A percentile compares a stretch with the other conserved stretches of the same genome.
phyloP scores from a whole-genome alignment of 1,140 invertebrate species.

The Heliothis subflexa region DNA sequence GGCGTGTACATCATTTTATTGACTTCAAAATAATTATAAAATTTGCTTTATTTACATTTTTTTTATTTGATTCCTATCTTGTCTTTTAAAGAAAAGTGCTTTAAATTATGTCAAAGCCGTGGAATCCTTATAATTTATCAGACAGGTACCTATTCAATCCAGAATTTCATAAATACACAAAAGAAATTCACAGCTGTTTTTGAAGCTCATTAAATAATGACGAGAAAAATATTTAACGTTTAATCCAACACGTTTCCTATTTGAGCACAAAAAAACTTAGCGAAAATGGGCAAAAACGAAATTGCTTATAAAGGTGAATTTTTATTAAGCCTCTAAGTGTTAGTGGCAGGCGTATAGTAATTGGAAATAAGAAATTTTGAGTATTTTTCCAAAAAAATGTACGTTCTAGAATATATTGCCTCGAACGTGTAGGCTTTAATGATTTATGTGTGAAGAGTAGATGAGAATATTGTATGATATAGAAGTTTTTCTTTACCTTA shows the following conservation, averaged over 20 bases:
- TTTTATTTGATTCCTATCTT: too few relatives aligned
- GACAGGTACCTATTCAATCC: neutral
- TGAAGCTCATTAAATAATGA: slow-evolving; percentile 20
- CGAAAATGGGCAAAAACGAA: neutral
- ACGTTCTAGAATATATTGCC: neutral
- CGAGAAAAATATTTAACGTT: neutral
- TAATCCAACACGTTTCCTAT: neutral
- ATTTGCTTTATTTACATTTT: too few relatives aligned
- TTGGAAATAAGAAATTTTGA: slow-evolving; percentile 2
- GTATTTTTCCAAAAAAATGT: neutral
- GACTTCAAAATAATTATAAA: too few relatives aligned
- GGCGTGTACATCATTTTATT: too few relatives aligned
- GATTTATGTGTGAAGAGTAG: too few relatives aligned
- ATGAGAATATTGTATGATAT: too few relatives aligned
- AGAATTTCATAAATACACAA: neutral
- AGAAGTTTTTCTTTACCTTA: too few relatives aligned
- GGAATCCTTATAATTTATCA: neutral
- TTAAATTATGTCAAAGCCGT: too few relatives aligned
- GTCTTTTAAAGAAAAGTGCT: too few relatives aligned
- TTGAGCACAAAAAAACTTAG: neutral
- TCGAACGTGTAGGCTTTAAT: neutral
- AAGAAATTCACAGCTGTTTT: neutral
- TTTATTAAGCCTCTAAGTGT: slow-evolving; percentile 2
- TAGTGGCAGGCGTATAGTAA: neutral
- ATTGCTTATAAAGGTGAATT: slow-evolving; percentile 9